Evolutionary conservation across 92 coral and sea anemone species (phyloP).

Genomic region (Ricordea florida): DNA sequence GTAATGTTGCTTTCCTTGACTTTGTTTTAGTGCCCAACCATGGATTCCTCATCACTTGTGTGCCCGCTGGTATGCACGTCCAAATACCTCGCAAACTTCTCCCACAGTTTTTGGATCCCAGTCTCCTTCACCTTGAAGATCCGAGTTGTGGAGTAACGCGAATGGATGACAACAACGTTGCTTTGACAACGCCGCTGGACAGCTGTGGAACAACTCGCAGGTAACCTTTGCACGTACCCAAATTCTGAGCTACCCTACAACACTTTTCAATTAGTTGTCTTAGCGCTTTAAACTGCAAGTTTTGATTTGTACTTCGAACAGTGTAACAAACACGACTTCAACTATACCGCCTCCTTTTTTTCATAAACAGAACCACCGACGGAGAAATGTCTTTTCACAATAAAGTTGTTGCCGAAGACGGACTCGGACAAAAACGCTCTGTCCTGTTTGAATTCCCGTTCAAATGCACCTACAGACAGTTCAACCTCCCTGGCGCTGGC

Average conservation of each 20-base stretch:
- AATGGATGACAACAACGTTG: background rate
- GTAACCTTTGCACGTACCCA: background rate
- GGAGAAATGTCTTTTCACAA: slow-evolving; percentile 9
- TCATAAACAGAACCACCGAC: slow-evolving; percentile 3
- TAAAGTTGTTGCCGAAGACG: slow-evolving; percentile 12
- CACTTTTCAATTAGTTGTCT: background rate
- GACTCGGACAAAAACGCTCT: background rate
- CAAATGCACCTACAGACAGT: slow-evolving; percentile 12
- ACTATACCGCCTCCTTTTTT: too few species aligned
- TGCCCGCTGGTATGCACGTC: background rate
- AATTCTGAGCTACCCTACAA: background rate
- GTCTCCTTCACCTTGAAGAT: slow-evolving; percentile 12
- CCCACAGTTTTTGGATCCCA: slow-evolving; percentile 5
- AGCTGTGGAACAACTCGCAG: slow-evolving; percentile 16
- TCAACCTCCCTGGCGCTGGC: background rate
- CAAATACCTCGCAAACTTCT: background rate
- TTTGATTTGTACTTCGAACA: background rate
- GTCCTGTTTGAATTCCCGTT: background rate
- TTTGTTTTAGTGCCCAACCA: background rate
- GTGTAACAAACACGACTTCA: too few species aligned
- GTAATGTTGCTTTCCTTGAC: background rate
- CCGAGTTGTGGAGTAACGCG: slow-evolving; percentile 3
- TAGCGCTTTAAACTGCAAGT: background rate
- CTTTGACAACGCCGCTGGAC: slow-evolving; percentile 1
- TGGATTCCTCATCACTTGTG: background rate